Evolutionary conservation across 1,140 invertebrate genomes (phyloP), one percentile per base, ranked within the genome.

Genomic region (Pseudomyrmex cubaensis): DNA sequence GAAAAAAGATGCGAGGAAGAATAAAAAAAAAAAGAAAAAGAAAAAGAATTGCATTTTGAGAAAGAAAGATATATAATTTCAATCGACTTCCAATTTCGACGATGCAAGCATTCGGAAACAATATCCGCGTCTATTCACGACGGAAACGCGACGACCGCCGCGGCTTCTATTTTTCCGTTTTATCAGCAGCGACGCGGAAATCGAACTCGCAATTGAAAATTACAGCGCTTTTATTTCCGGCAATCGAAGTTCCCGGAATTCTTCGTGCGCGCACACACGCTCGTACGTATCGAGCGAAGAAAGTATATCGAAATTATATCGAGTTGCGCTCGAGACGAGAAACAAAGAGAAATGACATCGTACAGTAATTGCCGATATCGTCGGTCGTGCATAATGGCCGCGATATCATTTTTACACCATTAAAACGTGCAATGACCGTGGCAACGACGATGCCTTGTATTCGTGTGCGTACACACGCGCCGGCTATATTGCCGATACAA

Each of bases 401-500:
- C 50, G 35, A 7, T 69, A 70, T 69, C 64, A 63, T 74, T 77
- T 84, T 62, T 88, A 83, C 69, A 70, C 67, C 84, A 82, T 89
- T 88, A 70, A 85, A 88, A 88, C 86, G 72, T 66, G 72, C 77
- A 74, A 87, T 70, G 82, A 87, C 87, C 77, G 73, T 88, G 76
- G 76, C 35, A 35, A 72, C 20, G 62, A 35, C 20, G 48, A 57
- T 76, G 52, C 35, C 57, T 76, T 69, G 86, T 70, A 46, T 46
- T 88, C 83, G 73, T 88, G 73, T 76, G 84, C 57, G 57, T 20
- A 59, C 86, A 92, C 89, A 89, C 89, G 91, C 88, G 89, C 90
- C 85, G 89, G 83, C 88, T 91, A 90, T 92, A 91, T 90, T 92
- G 91, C 91, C 90, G 91, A 92, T 92, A 90, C 90, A 89, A 88